Evolutionary conservation across 1,140 invertebrate genomes (phyloP).

Genomic region (Plodia interpunctella): DNA sequence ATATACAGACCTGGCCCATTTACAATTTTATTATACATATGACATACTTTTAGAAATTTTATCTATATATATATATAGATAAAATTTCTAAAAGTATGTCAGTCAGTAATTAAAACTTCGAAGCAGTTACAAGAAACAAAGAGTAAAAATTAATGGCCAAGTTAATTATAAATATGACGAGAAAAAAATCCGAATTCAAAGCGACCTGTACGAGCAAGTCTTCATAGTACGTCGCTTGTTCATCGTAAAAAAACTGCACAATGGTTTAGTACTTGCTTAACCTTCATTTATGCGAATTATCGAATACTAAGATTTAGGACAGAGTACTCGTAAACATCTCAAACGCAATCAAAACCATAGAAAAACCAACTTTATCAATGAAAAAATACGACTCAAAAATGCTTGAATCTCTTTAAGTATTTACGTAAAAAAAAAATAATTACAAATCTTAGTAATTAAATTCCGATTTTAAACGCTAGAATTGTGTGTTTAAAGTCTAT

Average conservation of each 20-base stretch:
- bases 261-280: conserved; percentile 26
- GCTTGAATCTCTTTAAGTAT: not conserved
- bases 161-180: conserved; percentile 5
- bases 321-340: conserved; percentile 25
- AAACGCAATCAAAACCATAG: conserved; percentile 14
- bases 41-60: conserved; percentile 2
- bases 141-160: conserved; percentile 8
- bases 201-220: conserved; percentile 1
- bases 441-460: not conserved
- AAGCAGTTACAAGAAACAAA: conserved; percentile 1
- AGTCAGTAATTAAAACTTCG: not conserved
- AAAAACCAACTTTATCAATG: not conserved
- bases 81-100: conserved; percentile 2
- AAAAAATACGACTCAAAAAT: not conserved
- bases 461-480: not conserved
- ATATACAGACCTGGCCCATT: no score
- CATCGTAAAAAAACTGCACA: conserved; percentile 25
- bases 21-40: no score
- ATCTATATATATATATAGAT: not conserved
- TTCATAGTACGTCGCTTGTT: not conserved
- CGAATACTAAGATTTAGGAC: conserved; percentile 46
- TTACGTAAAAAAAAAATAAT: not conserved
- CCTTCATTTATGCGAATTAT: conserved; percentile 46
- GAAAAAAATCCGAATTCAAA: not conserved
- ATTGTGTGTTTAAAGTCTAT: not conserved